Evolutionary conservation across 2,113 vertebrate genomes (phyloP).

Genomic region (Lucifuga dentata): DNA sequence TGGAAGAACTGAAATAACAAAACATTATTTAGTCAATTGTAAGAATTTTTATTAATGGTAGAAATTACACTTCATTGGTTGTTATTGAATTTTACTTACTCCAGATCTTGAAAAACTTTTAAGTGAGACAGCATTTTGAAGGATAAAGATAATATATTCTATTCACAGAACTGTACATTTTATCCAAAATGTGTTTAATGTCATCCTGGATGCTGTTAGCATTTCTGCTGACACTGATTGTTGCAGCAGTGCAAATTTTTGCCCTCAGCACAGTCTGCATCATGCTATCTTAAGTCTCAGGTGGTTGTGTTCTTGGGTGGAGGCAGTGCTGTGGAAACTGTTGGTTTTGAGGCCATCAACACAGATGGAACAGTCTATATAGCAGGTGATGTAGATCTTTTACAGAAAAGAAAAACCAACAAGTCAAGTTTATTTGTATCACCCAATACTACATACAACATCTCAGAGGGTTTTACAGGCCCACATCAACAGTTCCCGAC

Average conservation of each 20-base stretch:
- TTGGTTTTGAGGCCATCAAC: neutral
- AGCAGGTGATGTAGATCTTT: conserved; percentile 75
- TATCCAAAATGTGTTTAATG: neutral
- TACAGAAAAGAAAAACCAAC: too few relatives aligned
- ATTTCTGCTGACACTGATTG: neutral
- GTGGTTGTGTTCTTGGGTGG: neutral
- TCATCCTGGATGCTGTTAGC: neutral
- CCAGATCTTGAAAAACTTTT: neutral
- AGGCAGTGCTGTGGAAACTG: neutral
- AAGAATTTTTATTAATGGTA: too few relatives aligned
- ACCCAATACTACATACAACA: too few relatives aligned
- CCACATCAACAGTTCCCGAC: too few relatives aligned
- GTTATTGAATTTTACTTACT: neutral
- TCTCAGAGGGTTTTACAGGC: too few relatives aligned
- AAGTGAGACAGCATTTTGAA: neutral
- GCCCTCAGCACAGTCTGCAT: neutral
- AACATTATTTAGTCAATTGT: too few relatives aligned
- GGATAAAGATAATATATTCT: neutral
- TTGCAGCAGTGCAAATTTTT: neutral
- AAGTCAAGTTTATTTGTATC: too few relatives aligned
- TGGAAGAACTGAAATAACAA: neutral
- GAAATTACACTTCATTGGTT: neutral
- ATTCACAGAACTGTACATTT: neutral
- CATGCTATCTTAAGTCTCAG: neutral
- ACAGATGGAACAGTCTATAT: conserved; percentile 57